Base-by-base conservation (phyloP, 2,888 invertebrate species). In the Aphidius colemani region DNA sequence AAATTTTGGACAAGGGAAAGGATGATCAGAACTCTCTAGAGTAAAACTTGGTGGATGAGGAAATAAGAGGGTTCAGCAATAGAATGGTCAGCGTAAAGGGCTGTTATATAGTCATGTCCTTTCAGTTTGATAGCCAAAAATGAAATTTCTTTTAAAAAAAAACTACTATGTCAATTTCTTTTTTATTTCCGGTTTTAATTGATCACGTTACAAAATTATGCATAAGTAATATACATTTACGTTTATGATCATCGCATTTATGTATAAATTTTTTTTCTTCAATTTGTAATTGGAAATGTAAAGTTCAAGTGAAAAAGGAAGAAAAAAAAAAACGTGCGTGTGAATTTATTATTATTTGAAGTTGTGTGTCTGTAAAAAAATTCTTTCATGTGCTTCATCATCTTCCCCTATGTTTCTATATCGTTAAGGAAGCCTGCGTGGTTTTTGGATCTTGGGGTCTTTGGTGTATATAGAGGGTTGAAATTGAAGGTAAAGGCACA, bases 401-500 rank as follows among this genome's bases (percentile, higher is more conserved):
- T 69, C 64, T 62, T 67, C 67, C 64, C 66, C 66, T 67, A 71
- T 69, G 73, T 73, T 30, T 30, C 30, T 30, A 30, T 30, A 72
- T 71, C 71, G 74, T 71, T 70, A 66, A 64, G 64, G 66, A 71
- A 67, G 70, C 67, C 67, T 71, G 66, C 64, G 68, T 30, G 30
- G 30, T 30, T 30, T 30, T 30, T 30, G 66, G 69, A 66, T 61
- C 69, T 70, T 71, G 69, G 71, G 71, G 73, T 73, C 72, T 72
- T 30, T 30, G 30, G 74, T 73, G 74, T 74, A 76, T 73, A 74
- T 71, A 74, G 73, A 71, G 73, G 72, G 73, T 72, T 69, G 70
- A 73, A 75, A 73, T 67, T 66, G 72, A 71, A 70, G 69, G 73
- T 67, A 69, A 72, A 70, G 70, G 75, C 74, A 79, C 84, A 84